Base-by-base conservation (phyloP, 2,797 vertebrate species). In the Fundulus diaphanus region DNA sequence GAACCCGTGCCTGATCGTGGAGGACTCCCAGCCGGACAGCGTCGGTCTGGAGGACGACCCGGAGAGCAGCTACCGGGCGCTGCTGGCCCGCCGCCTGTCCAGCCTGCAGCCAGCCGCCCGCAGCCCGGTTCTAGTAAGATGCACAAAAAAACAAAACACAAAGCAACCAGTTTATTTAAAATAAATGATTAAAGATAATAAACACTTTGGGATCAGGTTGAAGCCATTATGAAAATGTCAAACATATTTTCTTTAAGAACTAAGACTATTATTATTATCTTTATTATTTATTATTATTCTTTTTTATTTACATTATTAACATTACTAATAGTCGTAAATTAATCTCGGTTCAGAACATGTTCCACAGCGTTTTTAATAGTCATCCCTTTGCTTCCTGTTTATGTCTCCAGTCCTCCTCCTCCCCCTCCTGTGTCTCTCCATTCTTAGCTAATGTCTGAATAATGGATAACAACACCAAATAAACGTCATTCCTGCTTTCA, bases 11-110 rank as follows among this genome's bases (percentile, higher is more conserved):
- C 93, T 98, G 77, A 97, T 98, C 61, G 97, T 98, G 73, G 97
- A 98, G 90, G 98, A 98, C 91, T 98, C 97, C 1, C 97, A 98
- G 91, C 96, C 97, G 8, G 96, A 96, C 90, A 96, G 95, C 35
- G 94, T 94, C 44, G 96, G 92, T 65, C 85, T 94, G 66, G 96
- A 95, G 78, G 96, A 96, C 92, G 96, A 96, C 66, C 93, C 95
- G 0, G 96, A 96, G 78, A 95, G 88, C 87, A 95, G 96, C 92
- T 96, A 96, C 86, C 93, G 96, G 31, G 92, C 94, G 2, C 74
- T 95, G 74, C 86, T 97, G 40, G 92, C 95, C 79, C 92, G 94
- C 11, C 95, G 96, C 82, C 94, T 96, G 81, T 96, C 95, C 72
- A 94, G 92, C 85, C 92, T 96, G 37, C 95, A 96, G 87, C 90